Percentiles rank a stretch among this genome's conserved stretches.
These are phyloP conservation scores for Drosophila incognita DNA, from an alignment of 2,888 invertebrate genomes.

Conservation along the genomic window DNA sequence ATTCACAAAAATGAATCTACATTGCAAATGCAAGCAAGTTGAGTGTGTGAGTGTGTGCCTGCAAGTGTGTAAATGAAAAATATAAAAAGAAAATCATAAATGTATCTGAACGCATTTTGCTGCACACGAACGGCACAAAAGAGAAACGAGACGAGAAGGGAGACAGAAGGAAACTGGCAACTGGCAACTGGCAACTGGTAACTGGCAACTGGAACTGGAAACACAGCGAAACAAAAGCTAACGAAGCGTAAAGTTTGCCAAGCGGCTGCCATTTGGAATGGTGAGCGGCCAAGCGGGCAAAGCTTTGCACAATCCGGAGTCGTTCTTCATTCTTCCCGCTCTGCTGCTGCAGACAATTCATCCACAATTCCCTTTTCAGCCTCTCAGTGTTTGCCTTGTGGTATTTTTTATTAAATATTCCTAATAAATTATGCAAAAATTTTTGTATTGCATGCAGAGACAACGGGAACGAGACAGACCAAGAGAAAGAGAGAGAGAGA, in stretches of 20 bases:
- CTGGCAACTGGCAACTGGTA: constrained; percentile 6
- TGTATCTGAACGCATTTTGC: constrained; percentile 74
- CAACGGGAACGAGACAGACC: constrained; percentile 15
- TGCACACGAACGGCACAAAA: constrained; percentile 50
- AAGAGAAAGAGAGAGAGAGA: constrained; percentile 8
- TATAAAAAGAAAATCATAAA: constrained; percentile 68
- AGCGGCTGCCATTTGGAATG: constrained; percentile 67
- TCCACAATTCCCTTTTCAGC: constrained; percentile 50
- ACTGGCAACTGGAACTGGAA: constrained; percentile 28
- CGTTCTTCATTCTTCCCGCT: neutral
- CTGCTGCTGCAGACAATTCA: constrained; percentile 13
- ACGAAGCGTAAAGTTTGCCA: constrained; percentile 80
- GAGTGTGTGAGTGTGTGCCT: constrained; percentile 25
- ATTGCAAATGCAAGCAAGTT: constrained; percentile 73
- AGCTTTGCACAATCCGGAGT: constrained; percentile 19
- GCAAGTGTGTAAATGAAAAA: constrained; percentile 29
- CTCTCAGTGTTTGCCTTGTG: constrained; percentile 70
- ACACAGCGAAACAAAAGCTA: constrained; percentile 70
- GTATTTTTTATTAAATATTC: constrained; percentile 79
- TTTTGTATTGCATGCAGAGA: constrained; percentile 65
- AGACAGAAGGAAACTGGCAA: constrained; percentile 8
- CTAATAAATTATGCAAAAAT: constrained; percentile 79
- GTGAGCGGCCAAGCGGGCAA: constrained; percentile 44
- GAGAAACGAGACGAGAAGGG: neutral
- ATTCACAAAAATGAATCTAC: constrained; percentile 75